These are phyloP conservation scores for Sphecodes monilicornis DNA, from an alignment of 2,888 invertebrate species.

Conservation along the genomic window DNA sequence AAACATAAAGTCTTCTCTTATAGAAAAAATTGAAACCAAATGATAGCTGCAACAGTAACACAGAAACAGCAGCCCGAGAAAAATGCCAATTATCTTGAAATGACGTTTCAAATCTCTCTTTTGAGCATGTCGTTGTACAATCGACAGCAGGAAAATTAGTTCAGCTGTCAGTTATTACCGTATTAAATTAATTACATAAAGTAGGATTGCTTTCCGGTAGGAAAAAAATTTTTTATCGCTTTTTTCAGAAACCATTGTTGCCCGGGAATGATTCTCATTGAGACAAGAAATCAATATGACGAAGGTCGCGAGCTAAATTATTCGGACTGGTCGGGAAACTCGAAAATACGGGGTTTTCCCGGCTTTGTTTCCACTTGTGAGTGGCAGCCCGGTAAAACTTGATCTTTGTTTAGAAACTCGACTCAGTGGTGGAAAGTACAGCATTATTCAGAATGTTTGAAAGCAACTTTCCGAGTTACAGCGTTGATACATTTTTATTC, in stretches of 20 bases:
- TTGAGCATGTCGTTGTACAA: background rate
- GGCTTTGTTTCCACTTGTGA: background rate
- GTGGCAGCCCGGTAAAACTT: slow-evolving; percentile 10
- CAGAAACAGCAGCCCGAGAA: background rate
- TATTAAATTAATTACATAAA: background rate
- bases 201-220: background rate
- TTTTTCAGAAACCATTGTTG: background rate
- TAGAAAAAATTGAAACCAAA: too few relatives aligned
- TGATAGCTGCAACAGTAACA: background rate
- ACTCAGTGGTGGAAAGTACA: background rate
- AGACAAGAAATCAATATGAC: background rate
- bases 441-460: slow-evolving; percentile 17
- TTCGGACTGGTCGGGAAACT: background rate
- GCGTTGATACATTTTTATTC: slow-evolving; percentile 17
- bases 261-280: background rate
- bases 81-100: background rate
- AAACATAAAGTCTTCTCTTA: too few relatives aligned
- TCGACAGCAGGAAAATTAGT: background rate
- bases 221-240: background rate
- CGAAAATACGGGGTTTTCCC: background rate
- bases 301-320: background rate
- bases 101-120: background rate
- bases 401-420: slow-evolving; percentile 18
- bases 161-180: background rate
- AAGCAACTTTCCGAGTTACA: slow-evolving; percentile 5